phyloP scores from a whole-genome alignment of 1,140 invertebrate species.

The Heliconius hewitsoni region DNA sequence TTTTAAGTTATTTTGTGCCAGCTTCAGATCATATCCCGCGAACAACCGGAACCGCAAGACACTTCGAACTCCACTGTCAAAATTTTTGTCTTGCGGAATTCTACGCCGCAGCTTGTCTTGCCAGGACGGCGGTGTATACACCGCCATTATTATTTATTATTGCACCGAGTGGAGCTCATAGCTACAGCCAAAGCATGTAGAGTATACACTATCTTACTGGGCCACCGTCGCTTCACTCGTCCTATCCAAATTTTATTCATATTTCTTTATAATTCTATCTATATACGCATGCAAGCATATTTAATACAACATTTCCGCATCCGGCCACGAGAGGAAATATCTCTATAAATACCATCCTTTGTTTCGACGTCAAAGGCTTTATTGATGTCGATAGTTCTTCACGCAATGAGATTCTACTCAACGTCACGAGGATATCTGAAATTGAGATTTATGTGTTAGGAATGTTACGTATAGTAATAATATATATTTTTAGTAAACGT shows the following conservation, averaged over 20 bases:
- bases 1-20: neutral
- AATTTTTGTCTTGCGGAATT: too few relatives aligned
- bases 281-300: neutral
- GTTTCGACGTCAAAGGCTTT: conserved; percentile 18
- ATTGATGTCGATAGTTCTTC: conserved; percentile 16
- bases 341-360: conserved; percentile 11
- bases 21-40: neutral
- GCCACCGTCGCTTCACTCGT: too few relatives aligned
- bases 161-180: too few relatives aligned
- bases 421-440: neutral
- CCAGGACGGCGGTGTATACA: too few relatives aligned
- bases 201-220: too few relatives aligned
- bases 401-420: neutral
- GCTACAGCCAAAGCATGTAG: too few relatives aligned
- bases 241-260: neutral
- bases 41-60: too few relatives aligned
- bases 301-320: conserved; percentile 1
- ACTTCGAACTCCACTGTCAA: too few relatives aligned
- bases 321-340: neutral
- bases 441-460: conserved; percentile 10
- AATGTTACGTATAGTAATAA: too few relatives aligned
- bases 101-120: too few relatives aligned
- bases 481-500: too few relatives aligned
- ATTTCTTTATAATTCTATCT: neutral
- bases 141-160: too few relatives aligned